Evolutionary conservation across 1,140 invertebrate genomes (phyloP).

Genomic region (Micrasema minimum): DNA sequence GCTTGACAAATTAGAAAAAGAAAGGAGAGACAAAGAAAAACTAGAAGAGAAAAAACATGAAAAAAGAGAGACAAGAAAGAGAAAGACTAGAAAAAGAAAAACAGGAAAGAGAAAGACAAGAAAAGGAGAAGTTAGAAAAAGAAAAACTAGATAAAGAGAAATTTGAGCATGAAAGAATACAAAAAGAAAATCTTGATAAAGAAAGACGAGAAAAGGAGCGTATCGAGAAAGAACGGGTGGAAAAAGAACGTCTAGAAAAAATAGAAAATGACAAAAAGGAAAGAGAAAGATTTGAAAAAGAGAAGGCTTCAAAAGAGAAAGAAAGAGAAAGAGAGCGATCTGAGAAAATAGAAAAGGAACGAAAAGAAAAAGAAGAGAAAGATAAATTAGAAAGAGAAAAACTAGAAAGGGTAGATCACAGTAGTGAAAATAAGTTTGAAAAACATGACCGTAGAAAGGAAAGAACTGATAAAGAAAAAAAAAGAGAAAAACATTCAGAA

Average conservation of each 20-base stretch:
- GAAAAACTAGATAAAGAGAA: slow-evolving; percentile 33
- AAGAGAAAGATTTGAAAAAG: slow-evolving; percentile 56
- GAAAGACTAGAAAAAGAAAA: slow-evolving; percentile 52
- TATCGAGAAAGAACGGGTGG: slow-evolving; percentile 57
- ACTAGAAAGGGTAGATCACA: slow-evolving; percentile 63
- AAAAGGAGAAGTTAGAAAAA: slow-evolving; percentile 40
- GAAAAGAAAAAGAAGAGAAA: slow-evolving; percentile 54
- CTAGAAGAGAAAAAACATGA: slow-evolving; percentile 44
- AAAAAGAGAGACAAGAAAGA: slow-evolving; percentile 55
- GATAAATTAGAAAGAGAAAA: slow-evolving; percentile 62
- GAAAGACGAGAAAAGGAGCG: slow-evolving; percentile 49
- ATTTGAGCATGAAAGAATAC: slow-evolving; percentile 51
- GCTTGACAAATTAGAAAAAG: slow-evolving; percentile 47
- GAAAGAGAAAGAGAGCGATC: slow-evolving; percentile 56
- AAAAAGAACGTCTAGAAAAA: slow-evolving; percentile 59
- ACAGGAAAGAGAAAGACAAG: slow-evolving; percentile 39
- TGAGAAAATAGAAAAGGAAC: slow-evolving; percentile 56
- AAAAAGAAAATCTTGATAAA: slow-evolving; percentile 48
- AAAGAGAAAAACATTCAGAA: slow-evolving; percentile 47
- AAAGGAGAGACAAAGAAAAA: slow-evolving; percentile 46
- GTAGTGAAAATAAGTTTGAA: slow-evolving; percentile 52
- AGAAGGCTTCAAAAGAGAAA: slow-evolving; percentile 47
- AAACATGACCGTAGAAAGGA: slow-evolving; percentile 50
- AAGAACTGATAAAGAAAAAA: slow-evolving; percentile 44
- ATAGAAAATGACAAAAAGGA: slow-evolving; percentile 66